Evolutionary conservation across 1,140 invertebrate species (phyloP).

Genomic region (Zaprionus taronus): DNA sequence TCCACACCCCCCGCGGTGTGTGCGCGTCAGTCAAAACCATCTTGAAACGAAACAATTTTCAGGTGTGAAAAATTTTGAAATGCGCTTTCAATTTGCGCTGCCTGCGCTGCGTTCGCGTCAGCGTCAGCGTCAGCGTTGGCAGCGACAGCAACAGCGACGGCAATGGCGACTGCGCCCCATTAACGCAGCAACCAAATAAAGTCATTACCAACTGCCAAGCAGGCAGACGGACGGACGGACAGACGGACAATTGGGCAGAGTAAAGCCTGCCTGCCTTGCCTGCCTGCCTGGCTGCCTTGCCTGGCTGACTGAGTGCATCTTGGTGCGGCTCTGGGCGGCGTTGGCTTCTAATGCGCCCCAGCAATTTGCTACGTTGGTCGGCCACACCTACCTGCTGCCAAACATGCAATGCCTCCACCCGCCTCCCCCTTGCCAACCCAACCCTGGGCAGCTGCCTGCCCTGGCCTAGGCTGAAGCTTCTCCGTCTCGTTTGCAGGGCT

Average conservation of each 20-base stretch:
- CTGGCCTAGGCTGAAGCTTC: conserved; percentile 19
- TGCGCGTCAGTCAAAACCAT: conserved; percentile 42
- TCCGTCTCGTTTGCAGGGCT: conserved; percentile 20
- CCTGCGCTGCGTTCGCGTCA: conserved; percentile 34
- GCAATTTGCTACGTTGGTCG: conserved; percentile 74
- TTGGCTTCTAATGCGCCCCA: conserved; percentile 74
- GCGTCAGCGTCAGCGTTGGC: background rate
- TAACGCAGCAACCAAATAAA: conserved; percentile 82
- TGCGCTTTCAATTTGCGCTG: conserved; percentile 81
- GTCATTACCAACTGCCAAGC: conserved; percentile 66
- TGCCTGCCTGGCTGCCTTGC: too few relatives aligned
- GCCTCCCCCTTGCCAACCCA: background rate
- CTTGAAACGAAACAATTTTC: conserved; percentile 79
- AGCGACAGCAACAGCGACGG: conserved; percentile 19
- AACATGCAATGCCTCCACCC: conserved; percentile 51
- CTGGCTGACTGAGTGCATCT: conserved; percentile 9
- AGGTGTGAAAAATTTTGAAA: conserved; percentile 82
- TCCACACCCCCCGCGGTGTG: conserved; percentile 42
- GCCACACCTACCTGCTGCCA: conserved; percentile 78
- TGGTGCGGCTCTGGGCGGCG: conserved; percentile 29
- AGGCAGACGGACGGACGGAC: conserved; percentile 1
- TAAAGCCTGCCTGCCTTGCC: background rate
- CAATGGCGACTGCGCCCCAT: conserved; percentile 57
- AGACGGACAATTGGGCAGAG: background rate
- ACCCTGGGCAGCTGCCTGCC: background rate